Conservation (phyloP, 2,888 invertebrate species). For the Ophion obscuratus region DNA sequence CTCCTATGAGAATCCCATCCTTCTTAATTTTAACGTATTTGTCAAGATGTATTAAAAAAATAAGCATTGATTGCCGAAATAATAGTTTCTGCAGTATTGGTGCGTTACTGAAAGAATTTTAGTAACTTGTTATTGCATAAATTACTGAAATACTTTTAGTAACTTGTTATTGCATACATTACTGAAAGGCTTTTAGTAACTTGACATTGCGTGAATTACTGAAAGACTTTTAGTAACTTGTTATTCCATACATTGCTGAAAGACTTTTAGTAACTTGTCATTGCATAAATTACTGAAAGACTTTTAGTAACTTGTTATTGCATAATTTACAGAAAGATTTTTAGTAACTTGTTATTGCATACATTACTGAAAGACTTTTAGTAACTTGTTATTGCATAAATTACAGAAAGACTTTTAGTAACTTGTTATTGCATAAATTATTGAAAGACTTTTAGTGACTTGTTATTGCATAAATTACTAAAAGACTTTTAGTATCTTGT, state of each 20-base stretch:
- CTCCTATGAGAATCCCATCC: background rate
- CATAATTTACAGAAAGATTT: too few relatives aligned
- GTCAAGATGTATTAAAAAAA: background rate
- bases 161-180: background rate
- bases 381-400: background rate
- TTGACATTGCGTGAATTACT: too few relatives aligned
- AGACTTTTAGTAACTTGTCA: background rate
- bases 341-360: background rate
- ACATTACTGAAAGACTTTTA: too few relatives aligned
- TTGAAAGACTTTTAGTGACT: background rate
- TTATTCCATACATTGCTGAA: background rate
- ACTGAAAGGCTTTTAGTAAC: too few relatives aligned
- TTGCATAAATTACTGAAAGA: too few relatives aligned
- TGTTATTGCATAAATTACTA: background rate
- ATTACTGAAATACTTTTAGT: background rate
- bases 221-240: background rate
- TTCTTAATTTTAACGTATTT: background rate
- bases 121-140: background rate
- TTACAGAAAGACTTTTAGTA: background rate
- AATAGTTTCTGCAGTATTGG: background rate
- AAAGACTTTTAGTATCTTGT: background rate
- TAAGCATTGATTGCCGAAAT: background rate
- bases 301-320: background rate
- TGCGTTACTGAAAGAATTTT: background rate
- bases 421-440: background rate